Evolutionary conservation across 1,140 invertebrate genomes (phyloP), one percentile per base, ranked within the genome.

Genomic region (Euglossa dilemma): DNA sequence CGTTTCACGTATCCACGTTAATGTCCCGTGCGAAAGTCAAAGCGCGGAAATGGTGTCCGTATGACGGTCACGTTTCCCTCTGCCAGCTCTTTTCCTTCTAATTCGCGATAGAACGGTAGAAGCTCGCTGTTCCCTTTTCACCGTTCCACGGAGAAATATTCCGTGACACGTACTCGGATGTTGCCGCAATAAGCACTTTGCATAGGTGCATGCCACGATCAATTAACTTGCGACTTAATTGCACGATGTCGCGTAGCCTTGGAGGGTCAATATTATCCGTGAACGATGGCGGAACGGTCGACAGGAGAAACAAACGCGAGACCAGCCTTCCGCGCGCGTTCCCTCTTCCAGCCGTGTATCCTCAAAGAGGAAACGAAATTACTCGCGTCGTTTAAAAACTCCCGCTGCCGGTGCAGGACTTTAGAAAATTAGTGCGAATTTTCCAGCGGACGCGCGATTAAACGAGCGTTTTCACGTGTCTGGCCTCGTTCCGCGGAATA

Each of bases 151-250:
- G 71, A 7, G 16, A 50, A 45, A n/a, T 61, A 61, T 45, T 23
- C 9, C 20, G 7, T 14, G 43, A 63, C 20, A 63, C 28, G 25
- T 43, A 14, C 20, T 56, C 52, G 52, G 43, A 11, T 47, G 54
- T 12, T 43, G 20, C 11, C 8, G 20, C 14, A 28, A n/a, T 3
- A 28, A 12, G 20, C 23, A n/a, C 7, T 52, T 54, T 54, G 25
- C 71, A 16, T 43, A 43, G 64, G n/a, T 61, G 18, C 43, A 14
- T n/a, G 50, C 45, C n/a, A 12, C 43, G 77, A 73, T 72, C 57
- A 66, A 84, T 84, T 84, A 84, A 66, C n/a, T 43, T 80, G 43
- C 50, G 50, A 23, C 43, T 80, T 84, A 84, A 84, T 84, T 80
- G 82, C 77, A 73, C 23, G 67, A 69, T 80, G 77, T 84, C 25